Evolutionary conservation across 2,888 invertebrate genomes (phyloP).

Genomic region (Reticulitermes lucifugus): DNA sequence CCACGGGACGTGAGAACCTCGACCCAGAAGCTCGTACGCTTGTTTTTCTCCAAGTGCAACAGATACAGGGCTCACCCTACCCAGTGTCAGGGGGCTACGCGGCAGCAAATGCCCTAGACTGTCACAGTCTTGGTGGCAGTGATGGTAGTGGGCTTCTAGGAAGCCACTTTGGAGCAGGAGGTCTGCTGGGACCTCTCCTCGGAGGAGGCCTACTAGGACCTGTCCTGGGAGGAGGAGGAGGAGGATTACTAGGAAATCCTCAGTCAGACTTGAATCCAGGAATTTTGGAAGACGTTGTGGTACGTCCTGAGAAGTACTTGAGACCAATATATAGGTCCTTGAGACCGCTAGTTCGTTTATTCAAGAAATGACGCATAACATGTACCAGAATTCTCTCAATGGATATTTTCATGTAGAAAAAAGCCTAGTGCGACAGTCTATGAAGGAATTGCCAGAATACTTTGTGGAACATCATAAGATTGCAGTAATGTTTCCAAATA

Average conservation of each 20-base stretch:
- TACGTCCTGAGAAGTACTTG: slow-evolving; percentile 10
- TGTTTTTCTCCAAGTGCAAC: slow-evolving; percentile 4
- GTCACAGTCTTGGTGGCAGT: background rate
- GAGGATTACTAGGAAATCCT: slow-evolving; percentile 6
- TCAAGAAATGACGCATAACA: background rate
- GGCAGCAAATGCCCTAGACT: background rate
- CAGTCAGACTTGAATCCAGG: background rate
- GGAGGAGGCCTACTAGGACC: background rate
- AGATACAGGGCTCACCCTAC: slow-evolving; percentile 6
- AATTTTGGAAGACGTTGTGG: background rate
- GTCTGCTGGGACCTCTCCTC: background rate
- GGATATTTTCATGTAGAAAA: no score
- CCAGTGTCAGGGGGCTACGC: background rate
- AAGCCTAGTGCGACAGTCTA: no score
- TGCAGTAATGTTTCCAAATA: no score
- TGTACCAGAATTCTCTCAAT: no score
- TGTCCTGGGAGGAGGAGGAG: background rate
- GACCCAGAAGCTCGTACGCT: background rate
- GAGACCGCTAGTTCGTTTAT: background rate
- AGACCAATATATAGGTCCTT: background rate
- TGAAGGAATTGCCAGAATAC: no score
- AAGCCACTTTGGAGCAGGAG: background rate
- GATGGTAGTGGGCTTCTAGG: background rate
- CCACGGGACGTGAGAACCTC: background rate
- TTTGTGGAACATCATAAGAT: no score